Conservation (phyloP, 2,113 vertebrate genomes). For the Patagioenas fasciata region DNA sequence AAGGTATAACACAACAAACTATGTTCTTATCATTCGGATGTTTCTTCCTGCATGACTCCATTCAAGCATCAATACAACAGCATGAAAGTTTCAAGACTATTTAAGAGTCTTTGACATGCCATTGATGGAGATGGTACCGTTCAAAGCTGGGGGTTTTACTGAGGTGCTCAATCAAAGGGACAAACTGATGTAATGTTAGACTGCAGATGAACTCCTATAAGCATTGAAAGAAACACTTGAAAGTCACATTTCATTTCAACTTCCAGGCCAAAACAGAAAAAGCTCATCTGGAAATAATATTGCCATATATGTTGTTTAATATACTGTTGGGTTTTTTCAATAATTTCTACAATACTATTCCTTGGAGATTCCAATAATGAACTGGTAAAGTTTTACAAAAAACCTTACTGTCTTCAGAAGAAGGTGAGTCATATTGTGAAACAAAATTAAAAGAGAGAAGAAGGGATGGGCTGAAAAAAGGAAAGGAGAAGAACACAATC, state of each 20-base stretch:
- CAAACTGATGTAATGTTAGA: background rate
- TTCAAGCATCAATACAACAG: background rate
- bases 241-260: background rate
- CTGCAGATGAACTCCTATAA: background rate
- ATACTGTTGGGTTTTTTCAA: background rate
- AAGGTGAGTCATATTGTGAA: background rate
- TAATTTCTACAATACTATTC: background rate
- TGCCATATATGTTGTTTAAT: background rate
- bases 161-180: accelerated
- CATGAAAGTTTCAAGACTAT: background rate
- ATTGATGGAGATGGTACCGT: background rate
- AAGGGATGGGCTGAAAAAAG: background rate
- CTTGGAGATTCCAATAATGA: background rate
- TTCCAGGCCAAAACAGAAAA: background rate
- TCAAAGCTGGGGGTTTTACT: background rate
- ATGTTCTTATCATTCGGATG: background rate
- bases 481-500: background rate
- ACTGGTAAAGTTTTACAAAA: background rate
- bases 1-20: background rate
- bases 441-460: background rate
- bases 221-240: background rate
- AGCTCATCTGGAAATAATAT: background rate
- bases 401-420: background rate
- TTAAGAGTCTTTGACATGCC: background rate
- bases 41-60: background rate